phyloP scores from a whole-genome alignment of 2,797 vertebrate species.

The Diceros bicornis region DNA sequence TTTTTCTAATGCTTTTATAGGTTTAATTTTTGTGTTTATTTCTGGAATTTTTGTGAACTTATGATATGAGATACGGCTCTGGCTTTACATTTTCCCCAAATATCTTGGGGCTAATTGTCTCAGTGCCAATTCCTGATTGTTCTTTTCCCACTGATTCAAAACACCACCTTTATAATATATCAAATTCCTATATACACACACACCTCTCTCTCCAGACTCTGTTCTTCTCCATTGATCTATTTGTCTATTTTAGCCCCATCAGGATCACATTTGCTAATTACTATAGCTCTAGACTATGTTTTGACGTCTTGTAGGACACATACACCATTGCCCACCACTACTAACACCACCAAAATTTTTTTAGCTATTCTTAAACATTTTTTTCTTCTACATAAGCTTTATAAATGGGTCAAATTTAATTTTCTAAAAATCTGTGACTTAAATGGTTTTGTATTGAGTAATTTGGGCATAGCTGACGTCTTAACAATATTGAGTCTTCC shows the following conservation, averaged over 20 bases:
- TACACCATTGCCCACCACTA: neutral
- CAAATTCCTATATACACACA: neutral
- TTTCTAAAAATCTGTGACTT: neutral
- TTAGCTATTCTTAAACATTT: neutral
- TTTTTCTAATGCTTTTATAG: conserved; percentile 5
- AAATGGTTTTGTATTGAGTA: neutral
- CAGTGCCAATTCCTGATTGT: neutral
- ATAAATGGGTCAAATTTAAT: neutral
- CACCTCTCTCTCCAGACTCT: neutral
- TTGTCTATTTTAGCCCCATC: neutral
- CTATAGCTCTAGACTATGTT: neutral
- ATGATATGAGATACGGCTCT: neutral
- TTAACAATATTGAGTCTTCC: neutral
- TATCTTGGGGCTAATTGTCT: neutral
- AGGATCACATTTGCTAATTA: neutral
- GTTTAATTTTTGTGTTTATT: conserved; percentile 46
- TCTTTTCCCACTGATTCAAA: neutral
- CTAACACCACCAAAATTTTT: neutral
- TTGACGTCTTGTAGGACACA: neutral
- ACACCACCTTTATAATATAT: neutral
- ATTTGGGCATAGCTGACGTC: neutral
- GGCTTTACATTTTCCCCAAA: neutral
- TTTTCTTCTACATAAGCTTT: neutral
- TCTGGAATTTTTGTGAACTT: conserved; percentile 10
- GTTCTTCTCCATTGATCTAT: neutral